Evolutionary conservation across 2,797 vertebrate species (phyloP), one percentile per base, ranked within the genome.

Genomic region (Luscinia luscinia): DNA sequence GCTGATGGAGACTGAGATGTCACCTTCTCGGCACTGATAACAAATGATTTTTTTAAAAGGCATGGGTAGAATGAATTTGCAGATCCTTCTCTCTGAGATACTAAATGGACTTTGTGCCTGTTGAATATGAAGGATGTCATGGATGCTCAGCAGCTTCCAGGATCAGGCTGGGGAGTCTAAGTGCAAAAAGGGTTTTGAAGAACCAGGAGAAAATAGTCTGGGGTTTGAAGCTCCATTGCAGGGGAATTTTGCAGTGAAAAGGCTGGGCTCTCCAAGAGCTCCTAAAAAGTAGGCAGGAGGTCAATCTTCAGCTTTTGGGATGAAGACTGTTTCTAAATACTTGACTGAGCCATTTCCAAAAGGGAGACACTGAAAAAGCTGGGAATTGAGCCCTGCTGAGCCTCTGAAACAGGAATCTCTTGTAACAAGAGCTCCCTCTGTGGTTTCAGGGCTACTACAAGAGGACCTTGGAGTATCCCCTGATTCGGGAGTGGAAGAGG

Each of bases 401-500:
- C 15, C 78, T 91, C 41, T 87, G 46, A 54, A 75, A n/a, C 14
- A 23, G 30, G 59, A 72, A 40, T 26, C 23, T 83, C 80, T 40
- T 48, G 32, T 90, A 87, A 93, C 54, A 66, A 34, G 48, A 63
- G 13, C 73, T 36, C 9, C 12, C 46, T 79, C 73, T 91, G 26
- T 92, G 49, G 68, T 85, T 54, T 69, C 97, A 99, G 99, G 99
- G 99, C 54, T 99, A 99, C 97, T 99, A 99, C 89, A 99, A 97
- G 95, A 98, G 99, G 76, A 99, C 99, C 7, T 98, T 99, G 5
- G 99, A 99, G 96, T 99, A 99, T 86, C 97, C 98, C 90, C 98
- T 98, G n/a, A 98, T 99, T 92, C 97, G 99, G 90, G 99, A 99
- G 88, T 99, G 99, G 99, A 99, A 99, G 97, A 98, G 98, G 43